Evolutionary conservation across 2,113 vertebrate species (phyloP).

Genomic region (Psettodes erumei): DNA sequence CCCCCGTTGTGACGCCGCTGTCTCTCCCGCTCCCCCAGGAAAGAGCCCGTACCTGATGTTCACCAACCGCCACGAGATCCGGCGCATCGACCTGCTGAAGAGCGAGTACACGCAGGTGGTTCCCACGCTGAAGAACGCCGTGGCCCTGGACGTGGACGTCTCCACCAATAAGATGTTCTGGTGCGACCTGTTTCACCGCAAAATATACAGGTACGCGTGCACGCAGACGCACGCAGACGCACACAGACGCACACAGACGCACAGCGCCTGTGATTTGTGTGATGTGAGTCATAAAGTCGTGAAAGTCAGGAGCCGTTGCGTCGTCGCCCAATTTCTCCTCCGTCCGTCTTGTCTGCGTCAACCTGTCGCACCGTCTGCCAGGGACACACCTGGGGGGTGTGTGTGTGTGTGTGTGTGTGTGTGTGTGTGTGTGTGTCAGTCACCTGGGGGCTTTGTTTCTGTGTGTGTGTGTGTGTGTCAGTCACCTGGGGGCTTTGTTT

Average conservation of each 20-base stretch:
- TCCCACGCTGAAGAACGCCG: conserved; percentile 94
- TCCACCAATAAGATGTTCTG: conserved; percentile 95
- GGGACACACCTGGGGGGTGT: conserved; percentile 29
- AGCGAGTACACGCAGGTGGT: conserved; percentile 92
- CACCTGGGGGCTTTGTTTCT: too few species aligned
- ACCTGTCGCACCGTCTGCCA: conserved; percentile 66
- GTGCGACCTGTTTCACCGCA: conserved; percentile 96
- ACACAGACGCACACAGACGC: not conserved
- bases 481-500: too few species aligned
- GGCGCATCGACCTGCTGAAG: conserved; percentile 92
- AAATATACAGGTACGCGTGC: conserved; percentile 92
- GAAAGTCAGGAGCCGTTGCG: conserved; percentile 6
- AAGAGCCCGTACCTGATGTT: conserved; percentile 95
- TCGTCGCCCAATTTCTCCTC: conserved; percentile 35
- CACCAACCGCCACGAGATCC: conserved; percentile 96
- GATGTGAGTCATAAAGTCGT: not conserved
- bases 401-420: conserved; percentile 27
- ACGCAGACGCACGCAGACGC: not conserved
- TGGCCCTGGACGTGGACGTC: conserved; percentile 95
- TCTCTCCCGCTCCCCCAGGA: conserved; percentile 77
- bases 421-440: not conserved
- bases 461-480: conserved; percentile 10
- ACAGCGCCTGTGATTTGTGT: not conserved
- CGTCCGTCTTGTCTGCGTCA: conserved; percentile 65
- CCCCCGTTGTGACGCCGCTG: not conserved